Evolutionary conservation across 2,797 vertebrate species (phyloP).

Genomic region (Anas capensis): DNA sequence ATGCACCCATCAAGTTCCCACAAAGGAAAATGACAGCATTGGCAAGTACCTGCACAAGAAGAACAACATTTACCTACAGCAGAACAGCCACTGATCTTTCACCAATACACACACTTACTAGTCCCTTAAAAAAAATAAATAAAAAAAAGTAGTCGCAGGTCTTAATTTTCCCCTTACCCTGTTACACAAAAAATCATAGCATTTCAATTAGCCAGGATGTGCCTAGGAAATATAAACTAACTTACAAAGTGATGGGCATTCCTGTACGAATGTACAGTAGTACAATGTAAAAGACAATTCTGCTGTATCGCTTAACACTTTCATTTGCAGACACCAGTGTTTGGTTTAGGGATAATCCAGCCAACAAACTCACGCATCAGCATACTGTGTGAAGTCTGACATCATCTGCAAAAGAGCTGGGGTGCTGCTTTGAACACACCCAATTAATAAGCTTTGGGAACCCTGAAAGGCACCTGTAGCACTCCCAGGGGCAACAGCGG

Average conservation of each 20-base stretch:
- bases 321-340: neutral
- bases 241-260: neutral
- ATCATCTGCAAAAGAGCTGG: neutral
- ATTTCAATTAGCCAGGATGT: neutral
- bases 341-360: neutral
- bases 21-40: slow-evolving; percentile 91
- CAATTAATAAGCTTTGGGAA: neutral
- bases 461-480: neutral
- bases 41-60: slow-evolving; percentile 86
- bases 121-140: neutral
- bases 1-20: slow-evolving; percentile 90
- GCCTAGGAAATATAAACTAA: neutral
- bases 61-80: neutral
- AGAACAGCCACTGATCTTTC: neutral
- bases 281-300: neutral
- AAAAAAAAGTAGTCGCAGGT: neutral
- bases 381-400: neutral
- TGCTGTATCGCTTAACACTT: neutral
- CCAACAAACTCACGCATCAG: neutral
- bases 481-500: neutral
- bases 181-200: neutral
- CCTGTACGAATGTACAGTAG: rapidly evolving
- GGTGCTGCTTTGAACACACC: neutral
- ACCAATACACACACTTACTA: neutral
- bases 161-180: neutral